phyloP scores from a whole-genome alignment of 1,140 invertebrate genomes.

The Zaprionus kolodkinae region DNA sequence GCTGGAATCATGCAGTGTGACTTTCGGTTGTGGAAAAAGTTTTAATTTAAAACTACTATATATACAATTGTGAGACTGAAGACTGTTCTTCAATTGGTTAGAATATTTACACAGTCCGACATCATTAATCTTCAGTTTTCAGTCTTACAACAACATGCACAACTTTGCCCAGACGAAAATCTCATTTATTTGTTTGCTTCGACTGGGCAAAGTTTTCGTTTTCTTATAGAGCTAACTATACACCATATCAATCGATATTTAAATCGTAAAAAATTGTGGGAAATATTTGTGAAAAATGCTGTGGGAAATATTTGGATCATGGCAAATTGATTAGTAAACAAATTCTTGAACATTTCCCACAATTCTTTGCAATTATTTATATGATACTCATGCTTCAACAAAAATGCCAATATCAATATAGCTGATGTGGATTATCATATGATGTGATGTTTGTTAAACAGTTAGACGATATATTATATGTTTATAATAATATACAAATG shows the following conservation, averaged over 20 bases:
- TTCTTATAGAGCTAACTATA: slow-evolving; percentile 55
- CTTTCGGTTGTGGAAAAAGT: slow-evolving; percentile 30
- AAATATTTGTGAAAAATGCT: slow-evolving; percentile 7
- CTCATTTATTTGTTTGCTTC: slow-evolving; percentile 14
- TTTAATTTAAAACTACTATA: slow-evolving; percentile 8
- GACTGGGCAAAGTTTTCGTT: slow-evolving; percentile 36
- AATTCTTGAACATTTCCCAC: slow-evolving; percentile 27
- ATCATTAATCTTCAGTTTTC: slow-evolving; percentile 26
- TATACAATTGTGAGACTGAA: slow-evolving; percentile 47
- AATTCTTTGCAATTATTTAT: slow-evolving; percentile 41
- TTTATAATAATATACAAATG: slow-evolving; percentile 37
- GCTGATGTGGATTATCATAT: slow-evolving; percentile 48
- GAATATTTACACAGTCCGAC: neutral
- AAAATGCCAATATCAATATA: slow-evolving; percentile 77
- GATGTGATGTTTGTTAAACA: slow-evolving; percentile 45
- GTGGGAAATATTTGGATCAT: slow-evolving; percentile 4
- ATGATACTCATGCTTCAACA: slow-evolving; percentile 63
- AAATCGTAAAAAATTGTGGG: slow-evolving; percentile 40
- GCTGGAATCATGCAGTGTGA: slow-evolving; percentile 54
- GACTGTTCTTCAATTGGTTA: neutral
- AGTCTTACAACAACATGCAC: slow-evolving; percentile 32
- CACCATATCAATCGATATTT: slow-evolving; percentile 38
- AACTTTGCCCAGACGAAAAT: slow-evolving; percentile 24
- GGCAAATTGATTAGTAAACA: slow-evolving; percentile 22
- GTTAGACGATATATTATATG: slow-evolving; percentile 21